These are phyloP conservation scores for Agrochola circellaris DNA, from an alignment of 2,888 invertebrate species.

Conservation along the genomic window DNA sequence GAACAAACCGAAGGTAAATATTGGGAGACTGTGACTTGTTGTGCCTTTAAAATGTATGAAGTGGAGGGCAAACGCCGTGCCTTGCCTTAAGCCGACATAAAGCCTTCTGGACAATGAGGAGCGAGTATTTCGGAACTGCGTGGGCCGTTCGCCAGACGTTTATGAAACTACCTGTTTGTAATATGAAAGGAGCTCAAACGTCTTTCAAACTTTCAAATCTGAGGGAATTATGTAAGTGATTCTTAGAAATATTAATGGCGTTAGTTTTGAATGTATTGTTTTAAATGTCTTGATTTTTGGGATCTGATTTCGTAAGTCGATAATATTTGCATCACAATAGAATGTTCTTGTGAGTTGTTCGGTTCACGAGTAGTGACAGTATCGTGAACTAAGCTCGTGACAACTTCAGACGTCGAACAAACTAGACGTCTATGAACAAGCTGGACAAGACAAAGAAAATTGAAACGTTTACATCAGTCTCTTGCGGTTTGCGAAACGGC, in stretches of 20 bases:
- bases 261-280: slow-evolving; percentile 19
- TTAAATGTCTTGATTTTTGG: slow-evolving; percentile 7
- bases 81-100: slow-evolving; percentile 76
- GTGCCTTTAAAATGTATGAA: slow-evolving; percentile 67
- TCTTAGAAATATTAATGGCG: slow-evolving; percentile 24
- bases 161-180: slow-evolving; percentile 72
- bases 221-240: slow-evolving; percentile 47
- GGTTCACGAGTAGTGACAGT: slow-evolving; percentile 35
- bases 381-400: slow-evolving; percentile 53
- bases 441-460: slow-evolving; percentile 82
- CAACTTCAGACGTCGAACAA: slow-evolving; percentile 64
- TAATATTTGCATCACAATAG: slow-evolving; percentile 15
- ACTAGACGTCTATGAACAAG: slow-evolving; percentile 70
- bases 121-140: slow-evolving; percentile 71
- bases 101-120: slow-evolving; percentile 77
- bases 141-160: slow-evolving; percentile 83
- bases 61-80: slow-evolving; percentile 54
- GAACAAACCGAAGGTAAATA: slow-evolving; percentile 60
- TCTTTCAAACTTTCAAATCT: slow-evolving; percentile 56
- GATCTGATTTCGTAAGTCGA: slow-evolving; percentile 1
- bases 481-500: slow-evolving; percentile 82
- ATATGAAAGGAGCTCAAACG: slow-evolving; percentile 62
- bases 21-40: slow-evolving; percentile 60
- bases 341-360: slow-evolving; percentile 17
- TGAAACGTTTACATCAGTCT: slow-evolving; percentile 80